phyloP scores from a whole-genome alignment of 2,797 vertebrate genomes.

The Falco berigora region DNA sequence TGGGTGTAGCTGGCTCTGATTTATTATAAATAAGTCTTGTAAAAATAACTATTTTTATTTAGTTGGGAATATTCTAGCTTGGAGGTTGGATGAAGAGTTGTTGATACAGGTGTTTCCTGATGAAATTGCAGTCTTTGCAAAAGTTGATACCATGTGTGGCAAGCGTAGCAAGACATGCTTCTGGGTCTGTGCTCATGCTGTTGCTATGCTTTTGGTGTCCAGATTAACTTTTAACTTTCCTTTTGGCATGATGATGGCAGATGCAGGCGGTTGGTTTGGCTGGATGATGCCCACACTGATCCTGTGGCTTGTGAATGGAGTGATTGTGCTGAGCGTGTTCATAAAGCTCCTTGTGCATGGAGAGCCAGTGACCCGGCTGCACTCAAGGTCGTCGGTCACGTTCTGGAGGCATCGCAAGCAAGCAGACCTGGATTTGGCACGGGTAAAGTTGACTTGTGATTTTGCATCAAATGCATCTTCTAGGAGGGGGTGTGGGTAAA shows the following conservation, averaged over 20 bases:
- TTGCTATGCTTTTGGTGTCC: neutral
- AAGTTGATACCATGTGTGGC: neutral
- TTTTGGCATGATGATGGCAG: neutral
- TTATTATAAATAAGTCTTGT: neutral
- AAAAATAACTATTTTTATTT: neutral
- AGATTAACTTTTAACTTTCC: neutral
- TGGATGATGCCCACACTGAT: conserved; percentile 94
- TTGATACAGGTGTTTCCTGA: neutral
- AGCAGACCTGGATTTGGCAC: conserved; percentile 88
- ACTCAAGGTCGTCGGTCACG: conserved; percentile 89
- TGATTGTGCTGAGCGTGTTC: conserved; percentile 92
- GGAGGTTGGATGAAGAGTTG: neutral
- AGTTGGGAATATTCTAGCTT: neutral
- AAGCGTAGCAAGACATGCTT: neutral
- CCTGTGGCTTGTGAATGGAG: conserved; percentile 90
- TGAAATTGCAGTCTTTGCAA: neutral
- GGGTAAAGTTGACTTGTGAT: conserved; percentile 69
- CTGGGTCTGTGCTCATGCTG: fast-evolving
- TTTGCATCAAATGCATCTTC: neutral
- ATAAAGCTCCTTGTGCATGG: conserved; percentile 91
- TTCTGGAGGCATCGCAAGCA: conserved; percentile 99
- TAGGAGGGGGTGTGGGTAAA: neutral
- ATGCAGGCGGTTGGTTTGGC: conserved; percentile 82
- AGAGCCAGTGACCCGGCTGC: conserved; percentile 90
- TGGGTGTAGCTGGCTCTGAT: neutral